These are phyloP conservation scores for Drosophila neutralis DNA, from an alignment of 2,888 invertebrate genomes.

Conservation along the genomic window DNA sequence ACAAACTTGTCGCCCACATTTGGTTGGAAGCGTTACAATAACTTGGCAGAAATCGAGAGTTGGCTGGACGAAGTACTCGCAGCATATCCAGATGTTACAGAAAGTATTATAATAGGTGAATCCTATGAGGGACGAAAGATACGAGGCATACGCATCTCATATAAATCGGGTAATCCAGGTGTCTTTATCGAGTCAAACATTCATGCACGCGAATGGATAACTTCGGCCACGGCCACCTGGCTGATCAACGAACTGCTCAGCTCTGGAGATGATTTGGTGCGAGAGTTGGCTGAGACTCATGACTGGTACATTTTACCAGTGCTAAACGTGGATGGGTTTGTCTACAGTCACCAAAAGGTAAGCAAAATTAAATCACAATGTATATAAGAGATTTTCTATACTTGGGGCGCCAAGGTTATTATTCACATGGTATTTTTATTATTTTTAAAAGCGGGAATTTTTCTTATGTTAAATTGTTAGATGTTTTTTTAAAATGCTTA, in stretches of 20 bases:
- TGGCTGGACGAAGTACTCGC: constrained; percentile 86
- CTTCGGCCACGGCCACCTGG: constrained; percentile 88
- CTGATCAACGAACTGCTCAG: constrained; percentile 89
- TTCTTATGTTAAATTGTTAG: too few species aligned
- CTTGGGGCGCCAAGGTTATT: neutral
- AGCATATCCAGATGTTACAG: constrained; percentile 85
- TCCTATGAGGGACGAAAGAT: constrained; percentile 87
- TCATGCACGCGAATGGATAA: constrained; percentile 89
- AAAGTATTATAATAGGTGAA: constrained; percentile 86
- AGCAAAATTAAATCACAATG: constrained; percentile 55
- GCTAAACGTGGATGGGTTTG: constrained; percentile 90
- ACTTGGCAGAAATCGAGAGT: constrained; percentile 86
- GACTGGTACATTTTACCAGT: constrained; percentile 91
- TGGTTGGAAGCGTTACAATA: constrained; percentile 87
- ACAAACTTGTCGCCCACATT: constrained; percentile 73
- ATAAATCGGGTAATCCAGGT: constrained; percentile 84
- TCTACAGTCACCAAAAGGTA: constrained; percentile 87
- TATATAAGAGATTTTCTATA: neutral
- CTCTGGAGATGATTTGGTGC: constrained; percentile 86
- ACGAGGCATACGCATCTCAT: constrained; percentile 85
- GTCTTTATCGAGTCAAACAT: constrained; percentile 88
- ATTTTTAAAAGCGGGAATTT: neutral
- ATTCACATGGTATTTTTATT: neutral
- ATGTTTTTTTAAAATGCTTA: too few species aligned
- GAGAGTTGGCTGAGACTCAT: constrained; percentile 87